Conservation (phyloP, 1,140 invertebrate species). For the Eufriesea mexicana region DNA sequence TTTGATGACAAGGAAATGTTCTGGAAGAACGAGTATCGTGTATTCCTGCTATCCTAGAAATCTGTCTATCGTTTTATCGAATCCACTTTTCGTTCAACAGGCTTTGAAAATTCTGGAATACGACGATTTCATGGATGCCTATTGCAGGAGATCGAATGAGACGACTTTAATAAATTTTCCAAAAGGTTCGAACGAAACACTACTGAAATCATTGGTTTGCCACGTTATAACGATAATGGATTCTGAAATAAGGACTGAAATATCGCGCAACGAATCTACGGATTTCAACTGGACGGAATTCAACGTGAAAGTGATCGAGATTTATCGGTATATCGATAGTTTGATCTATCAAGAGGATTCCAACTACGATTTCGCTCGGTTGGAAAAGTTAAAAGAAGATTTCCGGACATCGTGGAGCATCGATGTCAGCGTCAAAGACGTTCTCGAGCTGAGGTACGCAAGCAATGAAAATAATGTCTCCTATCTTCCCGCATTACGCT, state of each 20-base stretch:
- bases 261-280: constrained; percentile 55
- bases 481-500: background rate
- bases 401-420: constrained; percentile 69
- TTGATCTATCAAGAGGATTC: constrained; percentile 66
- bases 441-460: constrained; percentile 74
- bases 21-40: background rate
- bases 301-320: constrained; percentile 72
- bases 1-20: background rate
- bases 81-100: constrained; percentile 41
- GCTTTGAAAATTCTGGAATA: constrained; percentile 74
- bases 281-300: constrained; percentile 76
- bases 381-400: constrained; percentile 58
- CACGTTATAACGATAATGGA: constrained; percentile 69
- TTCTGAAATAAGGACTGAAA: constrained; percentile 63
- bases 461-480: background rate
- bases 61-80: no score
- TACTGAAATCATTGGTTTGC: constrained; percentile 74
- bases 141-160: constrained; percentile 65
- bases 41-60: background rate
- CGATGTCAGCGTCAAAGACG: constrained; percentile 58
- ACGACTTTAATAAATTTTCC: constrained; percentile 74
- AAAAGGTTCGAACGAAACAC: constrained; percentile 67
- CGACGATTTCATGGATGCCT: constrained; percentile 73
- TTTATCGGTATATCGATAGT: constrained; percentile 74
- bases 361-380: constrained; percentile 39